A percentile compares a stretch with the other conserved stretches of the same genome.
Evolutionary conservation across 2,113 vertebrate species (phyloP).

Genomic region (Gallinago paraguaiae): DNA sequence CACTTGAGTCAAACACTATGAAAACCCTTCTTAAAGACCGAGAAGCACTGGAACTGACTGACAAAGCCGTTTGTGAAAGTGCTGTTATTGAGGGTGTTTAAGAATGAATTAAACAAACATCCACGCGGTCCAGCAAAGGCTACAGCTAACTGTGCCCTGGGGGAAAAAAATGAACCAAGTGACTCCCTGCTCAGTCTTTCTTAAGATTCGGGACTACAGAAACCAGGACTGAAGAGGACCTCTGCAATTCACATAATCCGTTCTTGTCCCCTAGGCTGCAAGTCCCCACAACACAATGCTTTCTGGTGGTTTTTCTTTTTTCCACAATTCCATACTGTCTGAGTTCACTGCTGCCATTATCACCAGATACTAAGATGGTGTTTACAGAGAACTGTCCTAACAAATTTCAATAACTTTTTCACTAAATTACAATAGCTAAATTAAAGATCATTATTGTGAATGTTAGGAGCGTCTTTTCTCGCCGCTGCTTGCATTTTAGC

Average conservation of each 20-base stretch:
- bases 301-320: fast-evolving
- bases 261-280: background rate
- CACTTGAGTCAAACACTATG: background rate
- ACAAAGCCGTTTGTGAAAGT: background rate
- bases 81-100: background rate
- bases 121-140: background rate
- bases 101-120: background rate
- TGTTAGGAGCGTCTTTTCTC: background rate
- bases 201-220: background rate
- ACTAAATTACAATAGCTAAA: background rate
- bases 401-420: background rate
- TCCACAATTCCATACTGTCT: background rate
- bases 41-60: background rate
- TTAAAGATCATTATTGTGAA: background rate
- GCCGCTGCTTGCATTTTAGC: background rate
- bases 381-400: background rate
- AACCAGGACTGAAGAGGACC: background rate
- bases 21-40: background rate
- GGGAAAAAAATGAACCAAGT: background rate
- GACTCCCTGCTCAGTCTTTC: background rate
- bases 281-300: background rate
- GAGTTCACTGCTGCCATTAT: background rate
- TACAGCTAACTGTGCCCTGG: background rate
- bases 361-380: background rate
- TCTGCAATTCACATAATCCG: background rate